phyloP scores from a whole-genome alignment of 2,113 vertebrate species.

The Polyodon spathula region DNA sequence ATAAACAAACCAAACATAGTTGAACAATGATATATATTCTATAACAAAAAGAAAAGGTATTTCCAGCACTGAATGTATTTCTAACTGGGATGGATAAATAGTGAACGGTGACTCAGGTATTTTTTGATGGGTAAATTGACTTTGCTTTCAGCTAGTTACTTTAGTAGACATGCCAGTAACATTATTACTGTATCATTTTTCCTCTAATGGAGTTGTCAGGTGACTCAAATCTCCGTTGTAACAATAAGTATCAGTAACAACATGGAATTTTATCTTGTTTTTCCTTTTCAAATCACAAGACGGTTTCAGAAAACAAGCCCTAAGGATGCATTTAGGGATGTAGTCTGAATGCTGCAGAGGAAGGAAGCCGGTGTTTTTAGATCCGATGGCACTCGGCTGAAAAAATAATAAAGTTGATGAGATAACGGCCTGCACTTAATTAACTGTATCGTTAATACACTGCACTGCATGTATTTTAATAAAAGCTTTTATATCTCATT shows the following conservation, averaged over 20 bases:
- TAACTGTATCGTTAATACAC: too few species aligned
- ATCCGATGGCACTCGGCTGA: neutral
- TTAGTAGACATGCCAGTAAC: slow-evolving; percentile 20
- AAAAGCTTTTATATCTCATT: too few species aligned
- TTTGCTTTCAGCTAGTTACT: slow-evolving; percentile 32
- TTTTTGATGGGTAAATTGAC: slow-evolving; percentile 18
- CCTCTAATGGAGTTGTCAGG: slow-evolving; percentile 18
- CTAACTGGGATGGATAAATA: too few species aligned
- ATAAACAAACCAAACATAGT: too few species aligned
- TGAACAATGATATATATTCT: too few species aligned
- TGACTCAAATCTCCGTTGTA: slow-evolving; percentile 2
- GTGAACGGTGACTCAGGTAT: slow-evolving; percentile 14
- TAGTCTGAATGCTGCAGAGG: neutral
- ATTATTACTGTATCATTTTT: slow-evolving; percentile 22
- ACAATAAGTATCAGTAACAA: slow-evolving; percentile 19
- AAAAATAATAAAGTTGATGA: too few species aligned
- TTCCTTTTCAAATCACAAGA: neutral
- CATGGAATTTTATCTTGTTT: slow-evolving; percentile 19
- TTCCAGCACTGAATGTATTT: too few species aligned
- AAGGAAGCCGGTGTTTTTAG: neutral
- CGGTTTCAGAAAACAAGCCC: neutral
- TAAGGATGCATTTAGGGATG: neutral
- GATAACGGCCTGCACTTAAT: too few species aligned
- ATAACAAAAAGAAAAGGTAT: too few species aligned
- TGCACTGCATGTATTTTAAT: too few species aligned